Percentiles rank a stretch among this genome's conserved stretches.
Conservation (phyloP, 2,113 vertebrate genomes). For the Epinephelus moara region DNA sequence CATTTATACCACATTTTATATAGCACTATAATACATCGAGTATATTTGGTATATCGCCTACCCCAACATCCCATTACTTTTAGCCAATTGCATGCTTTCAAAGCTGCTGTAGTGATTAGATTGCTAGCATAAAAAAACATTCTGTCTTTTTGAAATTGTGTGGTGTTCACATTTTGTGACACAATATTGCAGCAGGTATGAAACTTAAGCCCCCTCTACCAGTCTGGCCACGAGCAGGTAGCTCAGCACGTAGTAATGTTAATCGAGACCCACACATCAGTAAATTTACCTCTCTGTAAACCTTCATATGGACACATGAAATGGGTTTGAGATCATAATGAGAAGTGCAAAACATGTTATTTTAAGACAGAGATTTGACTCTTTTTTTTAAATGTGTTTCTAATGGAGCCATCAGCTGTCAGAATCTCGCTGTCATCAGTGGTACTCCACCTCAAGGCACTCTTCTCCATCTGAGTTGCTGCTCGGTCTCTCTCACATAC, state of each 20-base stretch:
- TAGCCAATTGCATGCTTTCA: neutral
- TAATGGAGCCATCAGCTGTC: neutral
- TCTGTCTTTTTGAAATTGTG: neutral
- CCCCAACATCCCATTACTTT: neutral
- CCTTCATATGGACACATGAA: neutral
- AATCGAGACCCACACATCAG: neutral
- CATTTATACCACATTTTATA: too few species aligned
- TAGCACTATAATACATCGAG: too few species aligned
- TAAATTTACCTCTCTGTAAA: neutral
- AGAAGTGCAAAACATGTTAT: neutral
- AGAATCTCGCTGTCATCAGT: slow-evolving; percentile 7
- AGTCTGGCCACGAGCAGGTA: neutral
- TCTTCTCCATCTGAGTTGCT: slow-evolving; percentile 21
- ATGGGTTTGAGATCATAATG: neutral
- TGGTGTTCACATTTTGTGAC: neutral
- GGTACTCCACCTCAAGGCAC: slow-evolving; percentile 6
- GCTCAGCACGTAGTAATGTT: neutral
- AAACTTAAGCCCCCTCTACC: neutral
- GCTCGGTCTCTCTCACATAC: neutral
- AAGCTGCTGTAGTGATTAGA: neutral
- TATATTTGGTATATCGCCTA: too few species aligned
- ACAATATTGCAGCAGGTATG: neutral
- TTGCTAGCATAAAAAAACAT: neutral
- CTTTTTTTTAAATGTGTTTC: neutral
- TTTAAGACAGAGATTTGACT: neutral